Evolutionary conservation across 2,888 invertebrate species (phyloP).

Genomic region (Drosophila anceps): DNA sequence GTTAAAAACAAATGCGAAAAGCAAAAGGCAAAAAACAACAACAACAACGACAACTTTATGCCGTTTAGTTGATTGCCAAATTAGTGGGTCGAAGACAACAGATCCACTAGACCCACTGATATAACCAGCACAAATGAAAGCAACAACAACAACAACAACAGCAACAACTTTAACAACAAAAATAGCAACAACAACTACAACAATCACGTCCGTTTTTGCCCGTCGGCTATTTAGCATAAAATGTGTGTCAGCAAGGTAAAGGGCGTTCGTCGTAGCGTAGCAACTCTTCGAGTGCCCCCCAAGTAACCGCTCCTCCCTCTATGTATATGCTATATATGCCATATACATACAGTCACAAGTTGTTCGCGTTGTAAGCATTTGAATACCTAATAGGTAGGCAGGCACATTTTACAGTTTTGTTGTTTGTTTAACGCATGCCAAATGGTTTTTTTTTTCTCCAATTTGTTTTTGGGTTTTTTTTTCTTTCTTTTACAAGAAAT

Average conservation of each 20-base stretch:
- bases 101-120: conserved; percentile 56
- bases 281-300: background rate
- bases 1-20: conserved; percentile 34
- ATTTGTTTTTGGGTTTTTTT: conserved; percentile 58
- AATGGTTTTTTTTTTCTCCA: conserved; percentile 54
- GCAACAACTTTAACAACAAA: conserved; percentile 29
- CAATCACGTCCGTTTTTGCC: conserved; percentile 48
- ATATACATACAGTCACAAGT: conserved; percentile 23
- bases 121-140: conserved; percentile 50
- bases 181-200: conserved; percentile 22
- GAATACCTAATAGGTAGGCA: conserved; percentile 64
- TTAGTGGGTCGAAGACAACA: conserved; percentile 65
- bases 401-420: conserved; percentile 48
- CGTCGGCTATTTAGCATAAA: conserved; percentile 79
- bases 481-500: conserved; percentile 50
- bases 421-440: conserved; percentile 60
- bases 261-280: conserved; percentile 69
- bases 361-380: conserved; percentile 70
- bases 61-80: conserved; percentile 65
- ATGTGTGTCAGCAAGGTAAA: conserved; percentile 85
- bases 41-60: conserved; percentile 12
- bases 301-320: no score
- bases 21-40: conserved; percentile 15
- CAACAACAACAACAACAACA: conserved; percentile 31
- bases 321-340: background rate